Evolutionary conservation across 2,888 invertebrate genomes (phyloP).

Genomic region (Cepaea hortensis): DNA sequence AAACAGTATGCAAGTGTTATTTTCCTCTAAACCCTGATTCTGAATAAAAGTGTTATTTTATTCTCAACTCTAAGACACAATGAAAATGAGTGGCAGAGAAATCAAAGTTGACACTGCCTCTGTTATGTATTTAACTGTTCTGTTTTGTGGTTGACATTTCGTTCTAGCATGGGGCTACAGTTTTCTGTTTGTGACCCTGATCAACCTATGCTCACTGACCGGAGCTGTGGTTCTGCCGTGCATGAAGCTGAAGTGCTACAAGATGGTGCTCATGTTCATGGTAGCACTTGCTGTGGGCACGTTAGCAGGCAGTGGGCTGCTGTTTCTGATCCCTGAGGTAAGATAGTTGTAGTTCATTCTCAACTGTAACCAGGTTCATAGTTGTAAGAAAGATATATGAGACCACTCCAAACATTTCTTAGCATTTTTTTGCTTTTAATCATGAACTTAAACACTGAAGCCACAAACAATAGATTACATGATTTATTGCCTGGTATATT

Average conservation of each 20-base stretch:
- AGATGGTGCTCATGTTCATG: constrained; percentile 79
- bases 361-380: too few relatives aligned
- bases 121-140: not conserved
- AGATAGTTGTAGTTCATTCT: not conserved
- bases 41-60: not conserved
- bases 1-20: too few relatives aligned
- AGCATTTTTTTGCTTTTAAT: too few relatives aligned
- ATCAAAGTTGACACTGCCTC: too few relatives aligned
- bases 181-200: constrained; percentile 80
- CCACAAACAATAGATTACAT: too few relatives aligned
- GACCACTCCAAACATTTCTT: too few relatives aligned
- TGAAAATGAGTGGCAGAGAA: too few relatives aligned
- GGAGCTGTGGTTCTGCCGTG: constrained; percentile 81
- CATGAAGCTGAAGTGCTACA: constrained; percentile 79
- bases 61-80: not conserved
- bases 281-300: constrained; percentile 82
- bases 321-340: constrained; percentile 82
- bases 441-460: too few relatives aligned
- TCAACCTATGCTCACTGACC: constrained; percentile 80
- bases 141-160: not conserved
- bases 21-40: too few relatives aligned
- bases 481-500: too few relatives aligned
- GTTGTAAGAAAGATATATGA: too few relatives aligned
- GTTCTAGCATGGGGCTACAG: constrained; percentile 80
- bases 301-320: constrained; percentile 80